Evolutionary conservation across 2,113 vertebrate genomes (phyloP).

Genomic region (Cryptotis parvus): DNA sequence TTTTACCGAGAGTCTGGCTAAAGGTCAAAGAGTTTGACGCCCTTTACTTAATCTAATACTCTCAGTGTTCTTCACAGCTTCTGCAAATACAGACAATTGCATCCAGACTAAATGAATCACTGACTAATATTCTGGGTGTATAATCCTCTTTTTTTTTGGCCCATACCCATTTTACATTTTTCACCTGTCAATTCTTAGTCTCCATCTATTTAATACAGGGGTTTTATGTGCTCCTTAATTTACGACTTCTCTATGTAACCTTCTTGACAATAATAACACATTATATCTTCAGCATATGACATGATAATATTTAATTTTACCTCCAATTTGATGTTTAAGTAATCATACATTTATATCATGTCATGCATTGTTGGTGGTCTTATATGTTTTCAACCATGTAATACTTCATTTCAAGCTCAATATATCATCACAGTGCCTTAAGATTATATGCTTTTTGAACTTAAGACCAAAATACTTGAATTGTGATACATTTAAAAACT

Average conservation of each 20-base stretch:
- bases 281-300: background rate
- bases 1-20: background rate
- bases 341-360: background rate
- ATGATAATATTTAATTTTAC: background rate
- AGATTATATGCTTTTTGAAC: background rate
- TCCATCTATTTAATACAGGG: background rate
- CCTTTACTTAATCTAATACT: too few relatives aligned
- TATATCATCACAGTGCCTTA: background rate
- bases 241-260: background rate
- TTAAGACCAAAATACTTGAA: background rate
- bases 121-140: background rate
- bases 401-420: background rate
- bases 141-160: background rate
- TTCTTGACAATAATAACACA: background rate
- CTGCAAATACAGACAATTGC: background rate
- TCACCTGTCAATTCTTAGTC: background rate
- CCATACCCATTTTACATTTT: accelerated
- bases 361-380: background rate
- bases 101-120: background rate
- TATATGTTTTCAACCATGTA: background rate
- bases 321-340: background rate
- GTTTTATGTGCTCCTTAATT: background rate
- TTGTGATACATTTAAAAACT: conserved; percentile 5
- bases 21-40: background rate
- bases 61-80: too few relatives aligned